Conservation (phyloP, 2,113 vertebrate genomes). For the Psittacus erithacus region DNA sequence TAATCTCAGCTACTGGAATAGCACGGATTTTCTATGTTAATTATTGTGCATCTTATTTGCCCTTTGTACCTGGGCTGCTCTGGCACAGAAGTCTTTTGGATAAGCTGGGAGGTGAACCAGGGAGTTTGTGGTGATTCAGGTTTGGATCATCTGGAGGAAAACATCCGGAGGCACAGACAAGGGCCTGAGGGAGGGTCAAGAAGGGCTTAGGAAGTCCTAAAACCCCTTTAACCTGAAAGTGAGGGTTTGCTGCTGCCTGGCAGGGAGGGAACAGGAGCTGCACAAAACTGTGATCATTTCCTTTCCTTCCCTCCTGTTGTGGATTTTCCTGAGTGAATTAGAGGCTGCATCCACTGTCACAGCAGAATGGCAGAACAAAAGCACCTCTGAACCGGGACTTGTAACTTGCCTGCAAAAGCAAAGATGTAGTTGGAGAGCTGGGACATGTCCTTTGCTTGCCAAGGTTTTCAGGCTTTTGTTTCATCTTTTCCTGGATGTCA, state of each 20-base stretch:
- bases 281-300: not conserved
- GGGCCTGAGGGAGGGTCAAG: not conserved
- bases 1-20: not conserved
- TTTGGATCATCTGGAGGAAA: not conserved
- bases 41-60: not conserved
- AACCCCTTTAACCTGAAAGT: accelerated
- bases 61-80: not conserved
- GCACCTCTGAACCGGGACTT: not conserved
- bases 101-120: not conserved
- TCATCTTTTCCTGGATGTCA: not conserved
- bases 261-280: not conserved
- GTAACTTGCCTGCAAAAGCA: not conserved
- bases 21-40: not conserved
- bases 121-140: accelerated
- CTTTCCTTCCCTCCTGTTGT: not conserved
- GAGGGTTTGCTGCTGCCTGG: not conserved
- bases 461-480: not conserved
- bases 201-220: not conserved
- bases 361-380: constrained; percentile 14
- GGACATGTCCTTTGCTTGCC: not conserved
- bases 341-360: not conserved
- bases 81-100: not conserved
- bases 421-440: not conserved
- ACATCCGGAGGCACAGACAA: accelerated
- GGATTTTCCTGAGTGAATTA: constrained; percentile 9